phyloP scores from a whole-genome alignment of 2,113 vertebrate species.

The Mormyrus lacerda region DNA sequence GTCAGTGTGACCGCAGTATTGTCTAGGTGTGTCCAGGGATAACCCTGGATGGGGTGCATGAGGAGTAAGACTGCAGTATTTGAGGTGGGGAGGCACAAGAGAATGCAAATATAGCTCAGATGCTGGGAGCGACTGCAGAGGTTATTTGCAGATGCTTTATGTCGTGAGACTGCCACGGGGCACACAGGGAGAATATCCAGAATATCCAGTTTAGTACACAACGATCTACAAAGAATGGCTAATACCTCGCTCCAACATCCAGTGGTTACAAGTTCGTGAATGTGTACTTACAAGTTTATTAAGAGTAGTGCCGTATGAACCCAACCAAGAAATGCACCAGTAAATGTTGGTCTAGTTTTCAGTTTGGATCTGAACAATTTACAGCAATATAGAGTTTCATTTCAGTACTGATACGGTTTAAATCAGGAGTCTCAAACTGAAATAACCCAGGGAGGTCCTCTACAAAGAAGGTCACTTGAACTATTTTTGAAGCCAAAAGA shows the following conservation, averaged over 20 bases:
- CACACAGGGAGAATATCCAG: background rate
- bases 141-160: background rate
- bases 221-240: background rate
- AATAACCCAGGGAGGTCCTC: background rate
- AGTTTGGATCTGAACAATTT: background rate
- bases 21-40: background rate
- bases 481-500: background rate
- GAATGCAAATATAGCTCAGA: background rate
- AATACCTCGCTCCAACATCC: background rate
- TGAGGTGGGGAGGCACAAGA: background rate
- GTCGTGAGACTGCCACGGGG: background rate
- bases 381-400: background rate
- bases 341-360: background rate
- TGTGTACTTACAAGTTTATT: background rate
- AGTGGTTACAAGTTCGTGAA: background rate
- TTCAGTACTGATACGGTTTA: background rate
- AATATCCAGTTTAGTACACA: background rate
- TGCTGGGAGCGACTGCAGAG: background rate
- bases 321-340: background rate
- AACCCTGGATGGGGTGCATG: background rate
- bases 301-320: background rate
- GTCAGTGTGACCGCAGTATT: slow-evolving; percentile 33
- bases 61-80: background rate
- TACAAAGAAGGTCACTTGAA: background rate
- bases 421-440: background rate